phyloP scores from a whole-genome alignment of 2,888 invertebrate species.

The Ophion obscuratus region DNA sequence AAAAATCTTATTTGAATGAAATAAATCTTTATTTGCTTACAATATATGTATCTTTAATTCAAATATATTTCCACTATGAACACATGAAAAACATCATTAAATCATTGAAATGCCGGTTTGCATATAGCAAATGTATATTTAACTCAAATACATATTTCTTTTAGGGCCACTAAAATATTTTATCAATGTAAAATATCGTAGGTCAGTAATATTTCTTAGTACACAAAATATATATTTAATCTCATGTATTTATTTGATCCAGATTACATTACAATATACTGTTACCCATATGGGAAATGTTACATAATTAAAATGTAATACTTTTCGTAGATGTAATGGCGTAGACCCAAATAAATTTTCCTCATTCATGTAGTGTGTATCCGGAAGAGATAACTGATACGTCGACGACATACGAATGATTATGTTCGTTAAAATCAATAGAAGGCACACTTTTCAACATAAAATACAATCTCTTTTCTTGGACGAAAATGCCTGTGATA shows the following conservation, averaged over 20 bases:
- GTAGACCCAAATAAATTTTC: slow-evolving; percentile 17
- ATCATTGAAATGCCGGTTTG: neutral
- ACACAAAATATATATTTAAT: too few relatives aligned
- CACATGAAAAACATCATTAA: neutral
- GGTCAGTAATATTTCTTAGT: neutral
- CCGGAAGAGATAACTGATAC: slow-evolving; percentile 6
- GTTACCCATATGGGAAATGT: neutral
- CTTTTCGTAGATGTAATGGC: slow-evolving; percentile 22
- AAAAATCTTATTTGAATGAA: too few relatives aligned
- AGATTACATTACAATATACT: too few relatives aligned
- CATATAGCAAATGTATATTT: too few relatives aligned
- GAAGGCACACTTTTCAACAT: slow-evolving; percentile 12
- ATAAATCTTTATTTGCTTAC: neutral
- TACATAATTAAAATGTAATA: slow-evolving; percentile 16
- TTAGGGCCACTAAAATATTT: neutral
- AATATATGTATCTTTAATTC: neutral
- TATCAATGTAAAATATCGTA: neutral
- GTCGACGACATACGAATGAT: slow-evolving; percentile 19
- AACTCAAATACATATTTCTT: neutral
- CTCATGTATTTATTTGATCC: too few relatives aligned
- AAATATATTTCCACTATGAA: neutral
- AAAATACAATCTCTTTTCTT: slow-evolving; percentile 10
- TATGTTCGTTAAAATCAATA: slow-evolving; percentile 14
- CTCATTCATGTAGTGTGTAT: neutral
- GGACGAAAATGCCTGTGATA: slow-evolving; percentile 15